phyloP scores from a whole-genome alignment of 2,888 invertebrate species.

The Microplitis deprimator region DNA sequence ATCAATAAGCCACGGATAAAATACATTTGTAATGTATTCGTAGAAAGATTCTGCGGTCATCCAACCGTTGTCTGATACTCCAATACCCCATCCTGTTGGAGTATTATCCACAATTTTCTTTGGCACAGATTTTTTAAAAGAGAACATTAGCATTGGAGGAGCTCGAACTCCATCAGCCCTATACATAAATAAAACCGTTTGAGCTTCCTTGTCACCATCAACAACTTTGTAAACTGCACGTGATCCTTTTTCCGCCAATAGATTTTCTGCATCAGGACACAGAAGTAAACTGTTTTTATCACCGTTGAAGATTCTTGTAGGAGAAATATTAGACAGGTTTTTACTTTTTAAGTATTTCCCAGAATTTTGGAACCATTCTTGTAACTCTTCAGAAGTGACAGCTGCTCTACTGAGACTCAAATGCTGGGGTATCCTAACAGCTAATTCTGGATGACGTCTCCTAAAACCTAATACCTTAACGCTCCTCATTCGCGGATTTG shows the following conservation, averaged over 20 bases:
- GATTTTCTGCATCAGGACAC: conserved; percentile 53
- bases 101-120: conserved; percentile 18
- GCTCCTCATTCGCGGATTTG: too few species aligned
- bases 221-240: conserved; percentile 52
- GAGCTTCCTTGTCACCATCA: conserved; percentile 49
- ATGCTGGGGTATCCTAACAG: too few species aligned
- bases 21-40: conserved; percentile 64
- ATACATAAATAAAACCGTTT: conserved; percentile 51
- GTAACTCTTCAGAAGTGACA: too few species aligned
- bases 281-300: conserved; percentile 58
- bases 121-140: conserved; percentile 51
- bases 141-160: conserved; percentile 53
- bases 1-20: conserved; percentile 61
- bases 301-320: conserved; percentile 53
- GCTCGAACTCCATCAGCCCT: conserved; percentile 53
- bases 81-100: conserved; percentile 61
- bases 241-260: conserved; percentile 52
- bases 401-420: too few species aligned
- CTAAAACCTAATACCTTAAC: too few species aligned
- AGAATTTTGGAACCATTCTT: too few species aligned
- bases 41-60: conserved; percentile 65
- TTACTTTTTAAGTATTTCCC: too few species aligned
- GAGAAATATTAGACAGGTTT: too few species aligned
- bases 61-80: conserved; percentile 66
- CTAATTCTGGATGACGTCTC: too few species aligned